Conservation (phyloP, 1,140 invertebrate species). For the Ceratina australensis region DNA sequence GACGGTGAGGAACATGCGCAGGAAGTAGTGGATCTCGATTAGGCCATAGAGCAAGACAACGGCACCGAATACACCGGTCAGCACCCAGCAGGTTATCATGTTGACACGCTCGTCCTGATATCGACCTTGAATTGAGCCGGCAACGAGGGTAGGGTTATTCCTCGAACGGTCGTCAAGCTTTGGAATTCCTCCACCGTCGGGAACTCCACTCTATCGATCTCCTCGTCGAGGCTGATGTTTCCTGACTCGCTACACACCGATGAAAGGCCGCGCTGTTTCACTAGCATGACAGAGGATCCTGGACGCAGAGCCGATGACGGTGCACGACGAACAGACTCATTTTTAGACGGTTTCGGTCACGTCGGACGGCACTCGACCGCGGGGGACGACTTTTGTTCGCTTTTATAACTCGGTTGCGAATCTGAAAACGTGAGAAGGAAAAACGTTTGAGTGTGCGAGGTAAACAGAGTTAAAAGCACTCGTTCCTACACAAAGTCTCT, state of each 20-base stretch:
- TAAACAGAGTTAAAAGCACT: not conserved
- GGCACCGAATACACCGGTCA: constrained; percentile 75
- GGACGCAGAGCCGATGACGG: not conserved
- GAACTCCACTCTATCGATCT: constrained; percentile 69
- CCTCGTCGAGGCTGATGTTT: constrained; percentile 46
- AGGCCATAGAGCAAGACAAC: constrained; percentile 81
- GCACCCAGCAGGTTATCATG: constrained; percentile 76
- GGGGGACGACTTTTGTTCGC: not conserved
- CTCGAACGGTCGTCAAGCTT: constrained; percentile 35
- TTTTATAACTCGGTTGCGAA: not conserved
- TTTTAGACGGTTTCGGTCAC: not conserved
- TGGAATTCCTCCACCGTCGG: constrained; percentile 52
- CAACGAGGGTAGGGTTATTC: not conserved
- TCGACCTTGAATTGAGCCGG: not conserved
- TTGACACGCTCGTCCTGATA: not conserved
- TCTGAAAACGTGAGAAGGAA: constrained; percentile 15
- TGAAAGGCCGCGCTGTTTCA: constrained; percentile 22
- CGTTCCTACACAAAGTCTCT: too few species aligned
- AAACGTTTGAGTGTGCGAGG: not conserved
- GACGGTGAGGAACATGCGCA: constrained; percentile 83
- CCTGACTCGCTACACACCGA: constrained; percentile 60
- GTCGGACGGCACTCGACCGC: not conserved
- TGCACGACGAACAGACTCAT: constrained; percentile 2
- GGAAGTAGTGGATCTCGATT: constrained; percentile 85
- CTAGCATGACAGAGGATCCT: constrained; percentile 30